Conservation (phyloP, 2,888 invertebrate species). For the Neoaliturus tenellus region DNA sequence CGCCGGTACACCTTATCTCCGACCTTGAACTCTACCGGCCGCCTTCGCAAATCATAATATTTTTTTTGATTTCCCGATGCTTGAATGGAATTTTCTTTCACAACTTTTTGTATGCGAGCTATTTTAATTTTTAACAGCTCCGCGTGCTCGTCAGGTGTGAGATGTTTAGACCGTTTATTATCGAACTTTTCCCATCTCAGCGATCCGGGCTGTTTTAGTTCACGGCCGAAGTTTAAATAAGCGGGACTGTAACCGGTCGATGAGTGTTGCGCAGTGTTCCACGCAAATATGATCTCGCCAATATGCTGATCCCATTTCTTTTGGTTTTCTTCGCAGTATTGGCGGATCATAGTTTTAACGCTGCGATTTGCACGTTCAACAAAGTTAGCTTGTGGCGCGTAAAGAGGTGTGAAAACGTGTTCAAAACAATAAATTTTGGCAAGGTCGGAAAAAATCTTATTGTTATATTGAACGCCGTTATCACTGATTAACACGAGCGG, state of each 20-base stretch:
- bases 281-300: background rate
- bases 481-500: background rate
- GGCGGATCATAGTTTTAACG: background rate
- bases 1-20: conserved; percentile 42
- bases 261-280: background rate
- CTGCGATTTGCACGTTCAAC: background rate
- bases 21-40: conserved; percentile 26
- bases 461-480: background rate
- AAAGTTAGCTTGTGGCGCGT: background rate
- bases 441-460: background rate
- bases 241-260: background rate
- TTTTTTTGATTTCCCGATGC: background rate
- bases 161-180: background rate
- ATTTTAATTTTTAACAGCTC: background rate
- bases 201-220: background rate
- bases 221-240: background rate
- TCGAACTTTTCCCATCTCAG: background rate
- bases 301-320: background rate
- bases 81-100: background rate
- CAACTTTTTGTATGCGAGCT: background rate
- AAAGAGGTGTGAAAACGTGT: background rate
- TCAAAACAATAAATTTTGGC: background rate
- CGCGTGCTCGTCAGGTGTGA: background rate
- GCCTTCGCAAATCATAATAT: background rate
- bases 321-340: background rate